Evolutionary conservation across 1,140 invertebrate genomes (phyloP), one percentile per base, ranked within the genome.

Genomic region (Euwallacea fornicatus): DNA sequence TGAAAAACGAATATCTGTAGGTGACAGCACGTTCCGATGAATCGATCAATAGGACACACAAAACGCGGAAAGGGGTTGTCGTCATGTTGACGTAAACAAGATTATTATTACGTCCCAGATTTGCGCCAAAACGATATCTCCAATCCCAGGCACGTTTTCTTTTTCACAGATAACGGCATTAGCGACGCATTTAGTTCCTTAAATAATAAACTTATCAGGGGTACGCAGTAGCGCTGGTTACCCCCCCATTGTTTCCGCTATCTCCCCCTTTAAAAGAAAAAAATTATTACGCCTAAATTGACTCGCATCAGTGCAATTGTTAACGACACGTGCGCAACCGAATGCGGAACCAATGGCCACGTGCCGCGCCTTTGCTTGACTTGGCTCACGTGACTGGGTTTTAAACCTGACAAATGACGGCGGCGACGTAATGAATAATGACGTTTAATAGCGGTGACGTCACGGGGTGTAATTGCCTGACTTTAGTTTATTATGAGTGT

Each of bases 321-420:
- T 63, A 63, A 53, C 6, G 67, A n/a, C 67, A 69, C 67, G 67
- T 69, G 67, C 67, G 33, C 46, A 4, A 44, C 67, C 47, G 13
- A 63, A 42, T 60, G 67, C 67, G 59, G 67, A 69, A 69, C 67
- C 60, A 63, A 69, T 55, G 59, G 67, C 42, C 67, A 44, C 67
- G 67, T 69, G 67, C 58, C 47, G 59, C 50, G 55, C 56, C 66
- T 66, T 66, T 68, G 56, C 42, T 42, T 60, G 58, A 61, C 66
- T 60, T 63, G 47, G 59, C 43, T 69, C 67, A 69, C 58, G 59
- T 63, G 67, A 62, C 67, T 55, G 59, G 33, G 42, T 58, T 63
- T 66, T 66, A 66, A 66, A 66, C 53, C 67, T 63, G 67, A 69
- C 67, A 69, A 69, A 69, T 69, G 67, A 63, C 67, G 59, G 54